Evolutionary conservation across 2,113 vertebrate species (phyloP).

Genomic region (Piprites chloris): DNA sequence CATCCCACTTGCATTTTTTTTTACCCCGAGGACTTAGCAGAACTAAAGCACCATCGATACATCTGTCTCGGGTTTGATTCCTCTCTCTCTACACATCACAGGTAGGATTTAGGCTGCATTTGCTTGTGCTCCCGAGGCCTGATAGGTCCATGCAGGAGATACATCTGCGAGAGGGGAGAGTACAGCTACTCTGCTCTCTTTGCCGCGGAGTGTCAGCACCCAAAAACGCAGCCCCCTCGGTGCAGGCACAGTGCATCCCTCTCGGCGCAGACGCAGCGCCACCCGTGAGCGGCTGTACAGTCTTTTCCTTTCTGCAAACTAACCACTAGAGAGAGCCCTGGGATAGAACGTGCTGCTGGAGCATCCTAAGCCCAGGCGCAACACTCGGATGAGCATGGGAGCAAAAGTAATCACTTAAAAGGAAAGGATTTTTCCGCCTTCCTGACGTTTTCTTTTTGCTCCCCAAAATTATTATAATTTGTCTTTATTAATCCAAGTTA

Average conservation of each 20-base stretch:
- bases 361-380: rapidly evolving
- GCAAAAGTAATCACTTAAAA: neutral
- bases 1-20: too few species aligned
- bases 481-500: neutral
- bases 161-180: neutral
- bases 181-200: too few species aligned
- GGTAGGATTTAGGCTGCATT: rapidly evolving
- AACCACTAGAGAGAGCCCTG: conserved; percentile 36
- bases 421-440: neutral
- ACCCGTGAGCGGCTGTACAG: rapidly evolving
- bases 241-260: rapidly evolving
- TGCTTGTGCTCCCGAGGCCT: neutral
- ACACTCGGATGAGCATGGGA: rapidly evolving
- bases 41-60: rapidly evolving
- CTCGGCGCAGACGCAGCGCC: neutral
- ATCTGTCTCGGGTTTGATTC: rapidly evolving
- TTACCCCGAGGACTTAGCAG: neutral
- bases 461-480: neutral
- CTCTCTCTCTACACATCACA: neutral
- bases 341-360: neutral
- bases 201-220: neutral
- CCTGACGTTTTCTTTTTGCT: rapidly evolving
- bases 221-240: neutral
- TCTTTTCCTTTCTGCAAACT: too few species aligned
- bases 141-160: neutral